Evolutionary conservation across 2,113 vertebrate species (phyloP).

Genomic region (Brachyhypopomus gauderio): DNA sequence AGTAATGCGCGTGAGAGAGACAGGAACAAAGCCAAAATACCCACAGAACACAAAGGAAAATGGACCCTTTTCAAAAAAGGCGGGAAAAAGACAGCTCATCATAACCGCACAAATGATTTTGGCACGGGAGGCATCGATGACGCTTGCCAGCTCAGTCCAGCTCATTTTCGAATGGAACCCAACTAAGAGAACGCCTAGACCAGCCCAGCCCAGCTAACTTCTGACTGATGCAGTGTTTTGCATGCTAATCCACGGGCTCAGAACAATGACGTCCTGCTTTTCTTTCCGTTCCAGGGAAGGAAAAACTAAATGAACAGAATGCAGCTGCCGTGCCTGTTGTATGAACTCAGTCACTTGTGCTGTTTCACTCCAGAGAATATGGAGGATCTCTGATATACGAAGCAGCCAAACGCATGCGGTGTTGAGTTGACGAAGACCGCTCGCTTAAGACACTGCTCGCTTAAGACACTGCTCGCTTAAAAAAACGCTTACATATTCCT

Average conservation of each 20-base stretch:
- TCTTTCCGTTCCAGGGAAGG: slow-evolving; percentile 60
- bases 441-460: too few species aligned
- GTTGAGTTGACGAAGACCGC: not conserved
- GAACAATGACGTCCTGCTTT: slow-evolving; percentile 56
- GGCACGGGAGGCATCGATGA: slow-evolving; percentile 56
- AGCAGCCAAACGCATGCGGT: too few species aligned
- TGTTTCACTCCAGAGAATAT: too few species aligned
- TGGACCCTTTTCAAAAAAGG: slow-evolving; percentile 54
- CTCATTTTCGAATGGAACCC: slow-evolving; percentile 76
- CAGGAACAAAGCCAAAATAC: slow-evolving; percentile 31
- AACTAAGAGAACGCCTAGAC: slow-evolving; percentile 78
- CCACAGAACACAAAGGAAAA: not conserved
- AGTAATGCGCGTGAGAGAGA: not conserved
- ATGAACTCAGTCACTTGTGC: too few species aligned
- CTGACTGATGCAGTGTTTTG: slow-evolving; percentile 71
- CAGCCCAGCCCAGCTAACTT: slow-evolving; percentile 70
- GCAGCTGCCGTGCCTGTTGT: too few species aligned
- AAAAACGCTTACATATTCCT: too few species aligned
- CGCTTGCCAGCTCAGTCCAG: slow-evolving; percentile 75
- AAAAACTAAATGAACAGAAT: not conserved
- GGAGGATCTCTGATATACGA: too few species aligned
- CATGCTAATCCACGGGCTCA: slow-evolving; percentile 72
- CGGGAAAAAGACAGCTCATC: slow-evolving; percentile 28
- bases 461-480: too few species aligned
- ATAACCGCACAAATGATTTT: slow-evolving; percentile 73